These are phyloP conservation scores for Eira barbara DNA, from an alignment of 2,113 vertebrate species.

Conservation along the genomic window DNA sequence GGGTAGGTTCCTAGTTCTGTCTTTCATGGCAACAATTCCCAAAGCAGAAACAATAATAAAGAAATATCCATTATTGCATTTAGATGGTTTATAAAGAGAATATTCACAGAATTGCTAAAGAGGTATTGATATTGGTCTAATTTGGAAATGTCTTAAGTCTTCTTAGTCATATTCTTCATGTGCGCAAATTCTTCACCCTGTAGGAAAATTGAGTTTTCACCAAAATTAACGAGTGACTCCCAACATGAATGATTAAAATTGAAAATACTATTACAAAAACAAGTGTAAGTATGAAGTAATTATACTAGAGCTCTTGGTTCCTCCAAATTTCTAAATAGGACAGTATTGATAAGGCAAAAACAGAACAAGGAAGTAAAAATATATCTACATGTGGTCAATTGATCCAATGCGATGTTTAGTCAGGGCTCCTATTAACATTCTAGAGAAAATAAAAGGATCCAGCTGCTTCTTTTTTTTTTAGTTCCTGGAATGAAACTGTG, in stretches of 20 bases:
- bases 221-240: neutral
- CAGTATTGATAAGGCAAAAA: neutral
- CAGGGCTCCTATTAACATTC: neutral
- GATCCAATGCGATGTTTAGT: neutral
- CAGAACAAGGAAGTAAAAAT: neutral
- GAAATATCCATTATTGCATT: neutral
- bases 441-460: neutral
- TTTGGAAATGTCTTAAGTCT: neutral
- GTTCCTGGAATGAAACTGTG: neutral
- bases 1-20: neutral
- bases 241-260: neutral
- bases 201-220: neutral
- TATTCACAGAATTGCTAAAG: neutral
- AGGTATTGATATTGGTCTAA: neutral
- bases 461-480: neutral
- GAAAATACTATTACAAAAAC: neutral
- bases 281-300: neutral
- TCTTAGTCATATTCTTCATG: neutral
- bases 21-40: neutral
- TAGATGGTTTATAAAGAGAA: neutral
- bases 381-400: neutral
- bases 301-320: neutral
- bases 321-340: neutral
- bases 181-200: neutral
- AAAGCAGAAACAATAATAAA: neutral